phyloP scores from a whole-genome alignment of 2,113 vertebrate species.

The Amphiprion percula region DNA sequence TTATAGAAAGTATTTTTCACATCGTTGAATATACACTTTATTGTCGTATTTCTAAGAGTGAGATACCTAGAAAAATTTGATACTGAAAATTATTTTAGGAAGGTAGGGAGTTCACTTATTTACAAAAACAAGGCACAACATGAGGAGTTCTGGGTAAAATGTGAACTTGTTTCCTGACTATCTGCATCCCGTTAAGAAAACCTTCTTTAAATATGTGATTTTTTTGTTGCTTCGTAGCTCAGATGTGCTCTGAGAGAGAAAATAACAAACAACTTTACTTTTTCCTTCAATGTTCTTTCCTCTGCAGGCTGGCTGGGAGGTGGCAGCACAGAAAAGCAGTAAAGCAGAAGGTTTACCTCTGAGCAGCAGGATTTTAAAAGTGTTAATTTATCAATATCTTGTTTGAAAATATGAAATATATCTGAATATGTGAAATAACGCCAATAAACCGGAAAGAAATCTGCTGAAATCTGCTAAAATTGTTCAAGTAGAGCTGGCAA shows the following conservation, averaged over 20 bases:
- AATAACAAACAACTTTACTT: not conserved
- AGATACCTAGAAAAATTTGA: conserved; percentile 67
- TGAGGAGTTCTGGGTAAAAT: conserved; percentile 38
- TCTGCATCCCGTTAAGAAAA: not conserved
- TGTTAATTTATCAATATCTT: not conserved
- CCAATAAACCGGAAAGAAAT: too few species aligned
- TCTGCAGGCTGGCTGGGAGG: conserved; percentile 24
- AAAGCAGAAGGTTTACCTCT: not conserved
- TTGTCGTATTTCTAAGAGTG: conserved; percentile 56
- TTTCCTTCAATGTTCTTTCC: not conserved
- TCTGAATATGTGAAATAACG: too few species aligned
- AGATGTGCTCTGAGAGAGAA: not conserved
- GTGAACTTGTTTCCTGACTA: not conserved
- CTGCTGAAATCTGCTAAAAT: too few species aligned
- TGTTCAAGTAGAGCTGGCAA: too few species aligned
- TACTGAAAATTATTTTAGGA: conserved; percentile 54
- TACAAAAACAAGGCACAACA: conserved; percentile 68
- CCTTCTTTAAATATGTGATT: not conserved
- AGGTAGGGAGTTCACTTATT: conserved; percentile 58
- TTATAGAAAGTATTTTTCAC: conserved; percentile 52
- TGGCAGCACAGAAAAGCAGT: not conserved
- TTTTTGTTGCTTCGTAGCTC: not conserved
- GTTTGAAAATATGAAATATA: too few species aligned
- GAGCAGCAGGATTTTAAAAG: not conserved
- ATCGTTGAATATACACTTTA: conserved; percentile 69